Conservation (phyloP, 2,888 invertebrate genomes). For the Sthenelais limicola region DNA sequence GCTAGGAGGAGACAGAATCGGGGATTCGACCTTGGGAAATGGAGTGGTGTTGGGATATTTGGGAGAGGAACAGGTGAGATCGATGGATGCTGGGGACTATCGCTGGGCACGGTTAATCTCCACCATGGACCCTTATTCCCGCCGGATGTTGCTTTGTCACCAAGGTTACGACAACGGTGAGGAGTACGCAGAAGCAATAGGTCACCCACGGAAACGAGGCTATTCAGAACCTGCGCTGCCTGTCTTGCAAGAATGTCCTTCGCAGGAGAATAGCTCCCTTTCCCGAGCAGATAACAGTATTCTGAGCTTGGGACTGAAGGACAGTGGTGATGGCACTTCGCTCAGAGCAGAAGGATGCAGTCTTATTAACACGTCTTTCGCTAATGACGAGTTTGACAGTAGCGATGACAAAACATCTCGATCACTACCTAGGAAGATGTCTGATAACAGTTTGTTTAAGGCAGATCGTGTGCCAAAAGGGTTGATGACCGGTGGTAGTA, state of each 20-base stretch:
- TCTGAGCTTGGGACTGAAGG: conserved; percentile 24
- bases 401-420: background rate
- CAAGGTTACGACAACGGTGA: background rate
- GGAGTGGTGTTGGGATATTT: conserved; percentile 16
- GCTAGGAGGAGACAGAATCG: conserved; percentile 1
- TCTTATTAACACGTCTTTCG: background rate
- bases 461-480: conserved; percentile 4
- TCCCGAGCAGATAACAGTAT: conserved; percentile 29
- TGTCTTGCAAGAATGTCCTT: conserved; percentile 30
- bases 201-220: conserved; percentile 22
- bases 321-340: background rate
- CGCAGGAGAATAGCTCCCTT: conserved; percentile 38
- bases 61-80: conserved; percentile 16
- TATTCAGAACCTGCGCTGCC: conserved; percentile 39
- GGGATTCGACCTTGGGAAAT: background rate
- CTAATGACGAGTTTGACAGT: background rate
- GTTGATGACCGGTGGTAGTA: background rate
- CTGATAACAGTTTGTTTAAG: conserved; percentile 18
- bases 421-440: conserved; percentile 17
- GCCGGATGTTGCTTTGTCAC: conserved; percentile 3
- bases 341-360: conserved; percentile 15
- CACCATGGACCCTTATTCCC: conserved; percentile 4
- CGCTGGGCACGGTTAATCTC: conserved; percentile 20
- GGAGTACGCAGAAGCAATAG: background rate
- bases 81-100: conserved; percentile 17